These are phyloP conservation scores for Capitulum mitella DNA, from an alignment of 2,888 invertebrate species.

Conservation along the genomic window DNA sequence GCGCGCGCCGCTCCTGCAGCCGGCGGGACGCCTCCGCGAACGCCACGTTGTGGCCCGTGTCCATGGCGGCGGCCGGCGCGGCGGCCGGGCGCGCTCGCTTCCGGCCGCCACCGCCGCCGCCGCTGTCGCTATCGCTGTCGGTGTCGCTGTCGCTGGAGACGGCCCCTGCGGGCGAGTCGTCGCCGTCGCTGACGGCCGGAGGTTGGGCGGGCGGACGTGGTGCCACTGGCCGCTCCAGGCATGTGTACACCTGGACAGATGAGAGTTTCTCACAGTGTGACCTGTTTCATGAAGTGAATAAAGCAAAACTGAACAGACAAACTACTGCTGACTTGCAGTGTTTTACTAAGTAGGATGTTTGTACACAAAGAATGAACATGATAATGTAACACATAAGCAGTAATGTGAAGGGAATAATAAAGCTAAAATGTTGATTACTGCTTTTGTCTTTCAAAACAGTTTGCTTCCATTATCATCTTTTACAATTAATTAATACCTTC, in stretches of 20 bases:
- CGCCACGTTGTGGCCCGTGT: not conserved
- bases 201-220: not conserved
- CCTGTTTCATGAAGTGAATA: not conserved
- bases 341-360: not conserved
- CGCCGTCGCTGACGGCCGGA: not conserved
- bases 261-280: not conserved
- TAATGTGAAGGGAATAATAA: not conserved
- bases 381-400: not conserved
- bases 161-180: not conserved
- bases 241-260: not conserved
- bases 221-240: slow-evolving; percentile 5
- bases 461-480: not conserved
- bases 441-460: not conserved
- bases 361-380: not conserved
- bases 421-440: not conserved
- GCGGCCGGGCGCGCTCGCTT: not conserved
- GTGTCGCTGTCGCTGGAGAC: not conserved
- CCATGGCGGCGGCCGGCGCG: not conserved
- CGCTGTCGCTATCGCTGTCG: not conserved
- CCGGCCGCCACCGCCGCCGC: not conserved
- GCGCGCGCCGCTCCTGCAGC: not conserved
- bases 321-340: not conserved
- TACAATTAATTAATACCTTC: not conserved
- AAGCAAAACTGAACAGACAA: accelerated
- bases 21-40: slow-evolving; percentile 5